A percentile compares a stretch with the other conserved stretches of the same genome.
Evolutionary conservation across 2,113 vertebrate genomes (phyloP).

Genomic region (Montifringilla adamsi): DNA sequence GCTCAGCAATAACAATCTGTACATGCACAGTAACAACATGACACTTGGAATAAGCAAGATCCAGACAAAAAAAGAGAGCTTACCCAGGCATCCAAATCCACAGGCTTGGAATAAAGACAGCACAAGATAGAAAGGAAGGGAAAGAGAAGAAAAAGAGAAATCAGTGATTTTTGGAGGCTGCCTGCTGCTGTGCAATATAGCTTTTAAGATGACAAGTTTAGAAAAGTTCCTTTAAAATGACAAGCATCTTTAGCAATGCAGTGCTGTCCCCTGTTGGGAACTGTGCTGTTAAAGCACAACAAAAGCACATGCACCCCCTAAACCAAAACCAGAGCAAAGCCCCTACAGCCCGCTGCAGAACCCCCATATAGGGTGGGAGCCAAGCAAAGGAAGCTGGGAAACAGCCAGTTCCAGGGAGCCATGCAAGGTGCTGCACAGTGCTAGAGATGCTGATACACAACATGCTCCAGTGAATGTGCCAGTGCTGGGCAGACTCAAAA

Average conservation of each 20-base stretch:
- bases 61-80: constrained; percentile 67
- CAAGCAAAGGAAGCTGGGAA: neutral
- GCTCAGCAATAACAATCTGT: constrained; percentile 63
- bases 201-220: constrained; percentile 30
- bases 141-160: constrained; percentile 40
- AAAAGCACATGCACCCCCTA: neutral
- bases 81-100: constrained; percentile 83
- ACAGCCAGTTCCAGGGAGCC: neutral
- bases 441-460: neutral
- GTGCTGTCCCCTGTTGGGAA: constrained; percentile 10
- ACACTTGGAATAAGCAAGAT: constrained; percentile 82
- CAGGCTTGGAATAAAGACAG: constrained; percentile 74
- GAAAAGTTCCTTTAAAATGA: constrained; percentile 28
- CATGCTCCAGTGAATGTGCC: fast-evolving
- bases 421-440: neutral
- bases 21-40: constrained; percentile 78
- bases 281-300: neutral
- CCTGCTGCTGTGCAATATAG: constrained; percentile 45
- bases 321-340: neutral
- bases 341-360: neutral
- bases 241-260: neutral
- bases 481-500: neutral
- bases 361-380: neutral
- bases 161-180: constrained; percentile 53
- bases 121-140: neutral